Base-by-base conservation (phyloP, 2,888 invertebrate genomes). In the Polia nebulosa region DNA sequence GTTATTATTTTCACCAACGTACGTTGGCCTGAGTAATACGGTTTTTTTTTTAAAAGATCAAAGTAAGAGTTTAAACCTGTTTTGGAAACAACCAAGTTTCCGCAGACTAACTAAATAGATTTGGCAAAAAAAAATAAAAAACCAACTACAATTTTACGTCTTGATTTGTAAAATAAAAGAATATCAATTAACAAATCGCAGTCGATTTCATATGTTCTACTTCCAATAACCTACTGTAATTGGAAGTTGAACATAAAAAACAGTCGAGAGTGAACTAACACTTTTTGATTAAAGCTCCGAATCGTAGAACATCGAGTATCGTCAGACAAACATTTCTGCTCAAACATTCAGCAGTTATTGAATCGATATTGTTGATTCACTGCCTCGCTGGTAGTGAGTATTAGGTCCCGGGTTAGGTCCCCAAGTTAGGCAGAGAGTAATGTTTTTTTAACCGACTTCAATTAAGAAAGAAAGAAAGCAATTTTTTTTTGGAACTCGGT, bases 241-340 rank as follows among this genome's bases (percentile, higher is more conserved):
- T n/a, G n/a, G n/a, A n/a, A n/a, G n/a, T 15, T 8, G 15, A 53
- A 58, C 45, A 53, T 41, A 72, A 72, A 72, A 68, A 20, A 22
- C 9, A 47, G 45, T 25, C 22, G 8, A 53, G 34, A 76, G 11
- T 17, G 34, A 53, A 41, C 17, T 22, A 76, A 72, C 39, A 57
- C 20, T 67, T 53, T 72, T 68, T 58, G 34, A 72, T 68, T 72
- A 47, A 76, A 72, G 41, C 22, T 68, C 2, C 29, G 27, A 58
- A 53, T 53, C 41, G 63, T 52, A 44, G 25, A 51, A 51, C 22
- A 41, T 76, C 45, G 52, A 47, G 9, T 3, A n/a, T 20, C 20
- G 20, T 20, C 22, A 20, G 39, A 36, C 69, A 53, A 58, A 58
- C 52, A 45, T 74, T 49, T 39, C 51, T 20, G 25, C 15, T 72